Evolutionary conservation across 2,888 invertebrate species (phyloP).

Genomic region (Pseudococcus longispinus): DNA sequence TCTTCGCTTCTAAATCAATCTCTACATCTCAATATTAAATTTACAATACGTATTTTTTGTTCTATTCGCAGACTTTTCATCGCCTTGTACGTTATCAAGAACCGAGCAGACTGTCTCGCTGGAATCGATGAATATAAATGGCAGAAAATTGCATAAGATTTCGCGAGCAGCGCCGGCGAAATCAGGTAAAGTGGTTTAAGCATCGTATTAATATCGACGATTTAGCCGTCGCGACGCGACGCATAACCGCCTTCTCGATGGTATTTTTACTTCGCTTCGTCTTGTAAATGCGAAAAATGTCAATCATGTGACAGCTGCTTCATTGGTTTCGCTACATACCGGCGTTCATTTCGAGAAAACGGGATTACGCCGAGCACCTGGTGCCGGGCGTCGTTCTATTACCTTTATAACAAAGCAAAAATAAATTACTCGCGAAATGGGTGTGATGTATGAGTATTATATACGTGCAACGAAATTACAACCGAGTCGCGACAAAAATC

Average conservation of each 20-base stretch:
- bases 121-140: background rate
- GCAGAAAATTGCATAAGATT: background rate
- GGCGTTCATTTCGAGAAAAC: background rate
- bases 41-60: background rate
- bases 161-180: background rate
- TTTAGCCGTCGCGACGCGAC: background rate
- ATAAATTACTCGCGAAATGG: conserved; percentile 37
- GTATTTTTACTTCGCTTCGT: background rate
- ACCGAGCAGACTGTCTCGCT: background rate
- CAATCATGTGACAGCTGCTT: conserved; percentile 32
- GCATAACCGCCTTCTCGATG: background rate
- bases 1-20: too few species aligned
- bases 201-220: conserved; percentile 24
- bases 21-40: too few species aligned
- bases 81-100: background rate
- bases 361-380: conserved; percentile 18
- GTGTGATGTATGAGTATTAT: conserved; percentile 30
- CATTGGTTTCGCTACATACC: background rate
- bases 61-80: background rate
- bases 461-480: conserved; percentile 27
- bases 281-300: background rate
- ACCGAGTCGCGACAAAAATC: conserved; percentile 25
- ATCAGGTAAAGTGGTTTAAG: conserved; percentile 4
- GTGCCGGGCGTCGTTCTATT: background rate
- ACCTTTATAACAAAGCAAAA: conserved; percentile 20